These are phyloP conservation scores for Gobio occitaniae DNA, from an alignment of 2,797 vertebrate genomes.

Conservation along the genomic window DNA sequence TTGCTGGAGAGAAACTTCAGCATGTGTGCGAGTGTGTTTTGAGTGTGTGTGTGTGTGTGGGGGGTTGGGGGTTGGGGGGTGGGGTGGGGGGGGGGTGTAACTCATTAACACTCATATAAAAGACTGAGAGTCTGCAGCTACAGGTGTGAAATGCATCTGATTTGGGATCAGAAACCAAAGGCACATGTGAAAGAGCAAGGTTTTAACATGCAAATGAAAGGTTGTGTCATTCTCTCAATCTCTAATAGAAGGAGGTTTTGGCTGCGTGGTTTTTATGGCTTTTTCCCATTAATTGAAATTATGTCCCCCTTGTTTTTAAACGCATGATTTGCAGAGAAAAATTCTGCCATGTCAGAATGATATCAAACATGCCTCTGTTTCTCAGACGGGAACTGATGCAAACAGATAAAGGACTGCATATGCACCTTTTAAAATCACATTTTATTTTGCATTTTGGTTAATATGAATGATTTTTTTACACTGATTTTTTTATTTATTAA, in stretches of 20 bases:
- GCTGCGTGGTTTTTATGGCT: slow-evolving; percentile 2
- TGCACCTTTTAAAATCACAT: not conserved
- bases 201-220: slow-evolving; percentile 67
- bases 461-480: not conserved
- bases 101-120: slow-evolving; percentile 69
- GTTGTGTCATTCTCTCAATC: slow-evolving; percentile 24
- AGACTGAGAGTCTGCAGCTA: slow-evolving; percentile 67
- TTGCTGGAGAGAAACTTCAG: slow-evolving; percentile 77
- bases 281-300: not conserved
- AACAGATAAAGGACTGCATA: not conserved
- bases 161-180: slow-evolving; percentile 64
- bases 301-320: not conserved
- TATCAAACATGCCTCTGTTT: not conserved
- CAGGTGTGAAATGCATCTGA: slow-evolving; percentile 69
- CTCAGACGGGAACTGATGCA: not conserved
- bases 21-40: slow-evolving; percentile 3
- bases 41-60: slow-evolving; percentile 36
- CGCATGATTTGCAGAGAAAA: not conserved
- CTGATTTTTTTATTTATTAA: not conserved
- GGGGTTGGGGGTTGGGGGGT: slow-evolving; percentile 23
- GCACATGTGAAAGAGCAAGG: slow-evolving; percentile 34
- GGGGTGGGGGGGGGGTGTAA: slow-evolving; percentile 8
- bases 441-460: not conserved
- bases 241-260: slow-evolving; percentile 63
- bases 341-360: not conserved